A percentile compares a stretch with the other conserved stretches of the same genome.
These are phyloP conservation scores for Pachydiplax longipennis DNA, from an alignment of 2,888 invertebrate genomes.

Conservation along the genomic window DNA sequence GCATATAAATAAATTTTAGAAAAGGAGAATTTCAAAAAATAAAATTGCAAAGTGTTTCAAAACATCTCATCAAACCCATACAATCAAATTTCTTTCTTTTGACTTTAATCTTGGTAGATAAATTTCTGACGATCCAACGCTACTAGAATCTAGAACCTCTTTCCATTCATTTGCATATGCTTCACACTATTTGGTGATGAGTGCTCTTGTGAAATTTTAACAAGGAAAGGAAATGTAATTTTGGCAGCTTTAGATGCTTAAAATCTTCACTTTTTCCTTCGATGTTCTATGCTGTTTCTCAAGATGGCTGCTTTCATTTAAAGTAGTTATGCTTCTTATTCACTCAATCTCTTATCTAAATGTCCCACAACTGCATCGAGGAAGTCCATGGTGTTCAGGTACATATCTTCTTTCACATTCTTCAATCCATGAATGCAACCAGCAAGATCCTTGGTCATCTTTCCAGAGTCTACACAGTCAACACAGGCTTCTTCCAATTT, in stretches of 20 bases:
- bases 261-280: background rate
- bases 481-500: slow-evolving; percentile 83
- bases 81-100: background rate
- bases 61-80: background rate
- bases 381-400: slow-evolving; percentile 85
- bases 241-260: background rate
- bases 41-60: background rate
- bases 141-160: background rate
- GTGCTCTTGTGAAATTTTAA: background rate
- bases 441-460: slow-evolving; percentile 89
- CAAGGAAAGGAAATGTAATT: background rate
- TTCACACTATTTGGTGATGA: background rate
- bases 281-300: background rate
- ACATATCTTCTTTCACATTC: slow-evolving; percentile 83
- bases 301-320: background rate
- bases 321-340: background rate
- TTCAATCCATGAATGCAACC: slow-evolving; percentile 84
- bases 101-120: background rate
- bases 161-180: background rate
- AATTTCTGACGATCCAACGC: background rate
- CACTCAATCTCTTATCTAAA: slow-evolving; percentile 63
- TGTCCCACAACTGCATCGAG: slow-evolving; percentile 80
- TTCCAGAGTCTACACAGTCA: slow-evolving; percentile 81
- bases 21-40: background rate
- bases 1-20: too few species aligned